phyloP scores from a whole-genome alignment of 30 jellyfish, hydroid and myxozoan species.

The Aurelia aurita complex sp. Pacific region DNA sequence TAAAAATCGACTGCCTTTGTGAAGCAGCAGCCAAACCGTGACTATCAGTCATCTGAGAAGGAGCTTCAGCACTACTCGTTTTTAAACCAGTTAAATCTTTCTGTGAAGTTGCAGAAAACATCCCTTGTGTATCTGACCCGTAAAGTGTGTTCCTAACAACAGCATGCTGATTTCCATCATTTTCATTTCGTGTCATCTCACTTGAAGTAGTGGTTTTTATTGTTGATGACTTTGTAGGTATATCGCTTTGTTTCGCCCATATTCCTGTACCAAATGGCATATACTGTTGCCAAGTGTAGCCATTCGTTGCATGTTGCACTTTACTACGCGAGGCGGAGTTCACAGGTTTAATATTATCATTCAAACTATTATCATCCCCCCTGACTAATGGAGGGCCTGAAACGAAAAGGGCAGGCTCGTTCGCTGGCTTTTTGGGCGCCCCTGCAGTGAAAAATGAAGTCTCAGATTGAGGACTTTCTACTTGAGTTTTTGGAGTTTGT shows the following conservation, averaged over 20 bases:
- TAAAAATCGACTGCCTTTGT: constrained; percentile 34
- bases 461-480: neutral
- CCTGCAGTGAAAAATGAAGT: constrained; percentile 16
- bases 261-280: constrained; percentile 63
- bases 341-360: constrained; percentile 14
- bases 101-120: constrained; percentile 5
- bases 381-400: constrained; percentile 33
- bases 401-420: constrained; percentile 33
- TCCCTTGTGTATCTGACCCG: constrained; percentile 8
- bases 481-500: neutral
- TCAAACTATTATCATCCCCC: constrained; percentile 8
- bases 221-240: constrained; percentile 33
- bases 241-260: constrained; percentile 42
- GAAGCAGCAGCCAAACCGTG: constrained; percentile 18
- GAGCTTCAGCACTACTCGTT: neutral
- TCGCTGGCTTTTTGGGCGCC: constrained; percentile 26
- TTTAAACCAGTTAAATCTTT: neutral
- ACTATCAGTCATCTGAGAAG: neutral
- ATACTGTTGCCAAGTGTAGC: constrained; percentile 87
- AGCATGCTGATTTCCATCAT: neutral
- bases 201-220: neutral
- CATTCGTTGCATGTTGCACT: constrained; percentile 18
- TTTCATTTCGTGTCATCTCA: neutral
- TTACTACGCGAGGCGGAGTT: constrained; percentile 27
- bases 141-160: neutral